phyloP scores from a whole-genome alignment of 2,888 invertebrate species.

The Ectobius pallidus region DNA sequence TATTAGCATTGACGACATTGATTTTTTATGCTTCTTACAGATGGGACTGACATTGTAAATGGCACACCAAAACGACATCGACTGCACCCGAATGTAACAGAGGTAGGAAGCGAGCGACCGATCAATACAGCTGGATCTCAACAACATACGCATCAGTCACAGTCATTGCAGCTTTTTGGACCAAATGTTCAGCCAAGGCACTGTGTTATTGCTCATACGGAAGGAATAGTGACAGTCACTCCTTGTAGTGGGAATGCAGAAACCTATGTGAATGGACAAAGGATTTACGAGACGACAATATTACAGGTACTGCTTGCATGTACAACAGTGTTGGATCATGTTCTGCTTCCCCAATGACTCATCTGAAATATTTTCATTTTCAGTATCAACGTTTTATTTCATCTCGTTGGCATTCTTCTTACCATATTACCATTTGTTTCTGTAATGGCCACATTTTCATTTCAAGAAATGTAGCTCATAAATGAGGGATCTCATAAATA shows the following conservation, averaged over 20 bases:
- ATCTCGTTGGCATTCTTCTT: too few relatives aligned
- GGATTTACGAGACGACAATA: conserved; percentile 91
- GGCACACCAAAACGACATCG: conserved; percentile 59
- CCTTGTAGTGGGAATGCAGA: conserved; percentile 93
- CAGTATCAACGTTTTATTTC: not conserved
- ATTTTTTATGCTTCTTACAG: too few relatives aligned
- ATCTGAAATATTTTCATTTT: not conserved
- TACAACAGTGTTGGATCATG: conserved; percentile 2
- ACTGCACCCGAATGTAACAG: conserved; percentile 68
- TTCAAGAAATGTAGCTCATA: too few relatives aligned
- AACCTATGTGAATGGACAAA: conserved; percentile 92
- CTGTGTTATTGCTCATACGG: conserved; percentile 90
- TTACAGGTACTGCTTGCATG: conserved; percentile 73
- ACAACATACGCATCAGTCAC: conserved; percentile 55
- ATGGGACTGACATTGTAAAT: conserved; percentile 59
- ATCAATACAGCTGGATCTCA: conserved; percentile 42
- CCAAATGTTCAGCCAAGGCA: conserved; percentile 93
- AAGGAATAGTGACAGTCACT: conserved; percentile 91
- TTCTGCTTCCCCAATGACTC: too few relatives aligned
- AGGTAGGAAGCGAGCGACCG: conserved; percentile 80
- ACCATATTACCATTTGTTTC: too few relatives aligned
- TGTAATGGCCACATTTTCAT: too few relatives aligned
- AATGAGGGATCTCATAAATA: too few relatives aligned
- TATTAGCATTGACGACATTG: too few relatives aligned
- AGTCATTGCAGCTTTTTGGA: conserved; percentile 77